Percentiles rank a stretch among this genome's conserved stretches.
These are phyloP conservation scores for Sebastolobus altivelis DNA, from an alignment of 2,797 vertebrate genomes.

Conservation along the genomic window DNA sequence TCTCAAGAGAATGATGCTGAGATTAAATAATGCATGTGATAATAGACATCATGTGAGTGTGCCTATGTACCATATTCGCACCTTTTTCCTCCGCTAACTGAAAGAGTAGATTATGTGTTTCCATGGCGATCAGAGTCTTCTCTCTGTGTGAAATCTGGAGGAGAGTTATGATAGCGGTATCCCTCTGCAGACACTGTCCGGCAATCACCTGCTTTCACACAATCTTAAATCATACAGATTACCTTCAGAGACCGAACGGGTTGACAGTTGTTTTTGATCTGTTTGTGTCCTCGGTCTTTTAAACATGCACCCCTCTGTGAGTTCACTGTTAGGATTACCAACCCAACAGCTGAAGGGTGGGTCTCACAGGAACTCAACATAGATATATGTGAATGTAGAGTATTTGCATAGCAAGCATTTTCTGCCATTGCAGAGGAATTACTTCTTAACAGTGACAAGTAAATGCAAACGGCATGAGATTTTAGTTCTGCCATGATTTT, in stretches of 20 bases:
- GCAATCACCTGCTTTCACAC: slow-evolving; percentile 41
- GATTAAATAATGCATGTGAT: slow-evolving; percentile 19
- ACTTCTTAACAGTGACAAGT: not conserved
- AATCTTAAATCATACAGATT: slow-evolving; percentile 44
- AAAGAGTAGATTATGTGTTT: slow-evolving; percentile 75
- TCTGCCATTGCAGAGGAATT: not conserved
- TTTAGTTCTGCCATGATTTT: not conserved
- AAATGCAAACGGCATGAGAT: not conserved
- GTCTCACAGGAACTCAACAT: slow-evolving; percentile 3
- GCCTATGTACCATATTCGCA: slow-evolving; percentile 34
- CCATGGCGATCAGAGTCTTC: slow-evolving; percentile 77
- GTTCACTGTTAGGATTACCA: slow-evolving; percentile 12
- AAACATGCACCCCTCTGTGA: not conserved
- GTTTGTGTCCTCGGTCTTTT: not conserved
- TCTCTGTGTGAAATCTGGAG: slow-evolving; percentile 54
- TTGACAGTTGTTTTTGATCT: slow-evolving; percentile 5
- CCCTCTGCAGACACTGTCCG: slow-evolving; percentile 50
- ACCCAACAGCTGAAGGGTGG: slow-evolving; percentile 29
- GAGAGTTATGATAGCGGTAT: slow-evolving; percentile 46
- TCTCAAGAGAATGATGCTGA: not conserved
- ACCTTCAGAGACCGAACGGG: slow-evolving; percentile 27
- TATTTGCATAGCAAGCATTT: slow-evolving; percentile 23
- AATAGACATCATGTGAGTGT: slow-evolving; percentile 1
- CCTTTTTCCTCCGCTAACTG: slow-evolving; percentile 37
- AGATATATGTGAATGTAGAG: slow-evolving; percentile 4